Conservation (phyloP, 2,113 vertebrate genomes). For the Solea senegalensis region DNA sequence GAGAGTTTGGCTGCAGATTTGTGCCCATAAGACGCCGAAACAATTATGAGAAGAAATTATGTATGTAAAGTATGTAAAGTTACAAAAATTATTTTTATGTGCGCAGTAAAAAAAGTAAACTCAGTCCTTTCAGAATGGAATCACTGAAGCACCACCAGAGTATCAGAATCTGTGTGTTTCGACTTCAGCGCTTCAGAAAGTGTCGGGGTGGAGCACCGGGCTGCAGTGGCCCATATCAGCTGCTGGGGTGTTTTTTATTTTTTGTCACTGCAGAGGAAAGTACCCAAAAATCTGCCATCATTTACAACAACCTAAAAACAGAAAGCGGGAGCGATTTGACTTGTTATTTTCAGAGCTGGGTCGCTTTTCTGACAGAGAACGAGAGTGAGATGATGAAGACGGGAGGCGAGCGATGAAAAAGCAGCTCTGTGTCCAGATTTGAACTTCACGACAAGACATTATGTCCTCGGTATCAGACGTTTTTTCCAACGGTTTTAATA, state of each 20-base stretch:
- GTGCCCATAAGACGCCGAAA: no score
- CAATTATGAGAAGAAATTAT: no score
- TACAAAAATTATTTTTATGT: no score
- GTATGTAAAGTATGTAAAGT: no score
- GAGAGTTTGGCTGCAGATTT: no score
- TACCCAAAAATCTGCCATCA: slow-evolving; percentile 48
- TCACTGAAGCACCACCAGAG: not conserved
- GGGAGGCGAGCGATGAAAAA: not conserved
- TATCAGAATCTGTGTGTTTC: slow-evolving; percentile 1
- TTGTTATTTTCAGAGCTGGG: slow-evolving; percentile 39
- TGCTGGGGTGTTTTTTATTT: slow-evolving; percentile 1
- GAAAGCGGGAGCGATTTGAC: slow-evolving; percentile 47
- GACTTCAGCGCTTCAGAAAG: not conserved
- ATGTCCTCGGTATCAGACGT: not conserved
- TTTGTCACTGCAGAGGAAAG: slow-evolving; percentile 49
- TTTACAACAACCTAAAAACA: slow-evolving; percentile 11
- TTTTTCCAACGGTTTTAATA: not conserved
- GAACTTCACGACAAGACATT: not conserved
- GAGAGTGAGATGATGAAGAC: slow-evolving; percentile 3
- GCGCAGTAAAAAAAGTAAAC: no score
- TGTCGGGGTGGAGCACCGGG: slow-evolving; percentile 20
- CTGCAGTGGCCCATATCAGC: slow-evolving; percentile 44
- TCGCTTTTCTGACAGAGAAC: slow-evolving; percentile 13
- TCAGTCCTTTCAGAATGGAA: no score
- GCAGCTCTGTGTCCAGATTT: not conserved